Evolutionary conservation across 2,797 vertebrate genomes (phyloP), one percentile per base, ranked within the genome.

Genomic region (Sebastes itinus): DNA sequence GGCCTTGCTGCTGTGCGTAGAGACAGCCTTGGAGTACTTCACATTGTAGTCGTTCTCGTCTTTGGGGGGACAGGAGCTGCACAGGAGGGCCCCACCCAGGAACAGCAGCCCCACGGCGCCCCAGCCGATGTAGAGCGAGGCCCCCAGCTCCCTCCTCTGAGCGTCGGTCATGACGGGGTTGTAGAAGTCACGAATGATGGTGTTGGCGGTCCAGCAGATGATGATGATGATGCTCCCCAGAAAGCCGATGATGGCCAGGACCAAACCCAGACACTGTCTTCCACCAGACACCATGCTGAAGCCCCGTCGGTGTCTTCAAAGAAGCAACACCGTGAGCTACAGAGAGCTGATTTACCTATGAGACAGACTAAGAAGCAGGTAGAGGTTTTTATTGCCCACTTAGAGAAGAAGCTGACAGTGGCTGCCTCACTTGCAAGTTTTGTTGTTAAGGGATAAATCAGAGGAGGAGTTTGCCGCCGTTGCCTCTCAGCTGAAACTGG

Each of bases 91-190:
- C 1, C 98, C 97, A 0, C 97, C 97, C 0, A 99, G 87, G 52
- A 98, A 46, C 60, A 98, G 94, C 25, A 98, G 92, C 0, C 90
- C 95, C 0, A 96, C 94, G 0, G 97, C 69, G 0, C 95, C 97
- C 97, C 97, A 99, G 79, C 97, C 97, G 0, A 99, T 93, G 73
- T 98, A 99, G 35, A 99, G 95, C 0, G 97, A 95, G 0, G 96
- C 93, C 0, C 98, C 98, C 77, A 99, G 92, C 86, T 98, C 97
- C 76, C 97, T 94, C 89, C 95, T 97, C 93, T 97, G 97, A 6
- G 96, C 92, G 0, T 94, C 78, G 0, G 67, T 81, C 56, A 98
- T 62, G 74, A 96, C 4, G 0, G 97, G 97, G 88, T 97, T 97
- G 95, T 98, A 97, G 95, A 97, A 98, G 60, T 98, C 96, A 4